These are phyloP conservation scores for Dolichallabes microphthalmus DNA, from an alignment of 2,113 vertebrate species.

Conservation along the genomic window DNA sequence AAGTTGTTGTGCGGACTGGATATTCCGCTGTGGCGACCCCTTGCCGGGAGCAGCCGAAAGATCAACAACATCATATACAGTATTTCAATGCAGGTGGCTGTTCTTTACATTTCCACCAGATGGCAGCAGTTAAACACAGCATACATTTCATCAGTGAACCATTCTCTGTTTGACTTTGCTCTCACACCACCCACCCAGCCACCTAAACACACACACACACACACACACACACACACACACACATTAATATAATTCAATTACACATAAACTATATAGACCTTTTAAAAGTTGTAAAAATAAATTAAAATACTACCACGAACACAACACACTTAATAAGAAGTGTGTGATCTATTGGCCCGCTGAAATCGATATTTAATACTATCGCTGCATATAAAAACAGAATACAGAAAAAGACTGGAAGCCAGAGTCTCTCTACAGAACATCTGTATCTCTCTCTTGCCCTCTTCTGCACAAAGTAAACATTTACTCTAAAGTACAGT, in stretches of 20 bases:
- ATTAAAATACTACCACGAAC: background rate
- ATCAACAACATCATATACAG: background rate
- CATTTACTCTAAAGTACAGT: constrained; percentile 18
- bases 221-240: background rate
- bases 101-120: constrained; percentile 24
- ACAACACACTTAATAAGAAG: background rate
- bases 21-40: too few relatives aligned
- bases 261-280: background rate
- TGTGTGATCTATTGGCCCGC: background rate
- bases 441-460: background rate
- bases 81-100: background rate
- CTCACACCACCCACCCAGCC: background rate
- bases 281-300: background rate
- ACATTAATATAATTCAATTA: background rate
- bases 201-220: background rate
- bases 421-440: background rate
- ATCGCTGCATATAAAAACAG: background rate
- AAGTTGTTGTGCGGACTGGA: too few relatives aligned
- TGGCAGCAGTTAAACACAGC: constrained; percentile 28
- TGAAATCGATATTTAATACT: background rate
- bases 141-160: background rate
- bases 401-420: background rate
- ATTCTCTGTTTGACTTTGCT: background rate
- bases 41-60: too few relatives aligned
- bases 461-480: constrained; percentile 3